Evolutionary conservation across 2,888 invertebrate genomes (phyloP).

Genomic region (Eupithecia insigniata): DNA sequence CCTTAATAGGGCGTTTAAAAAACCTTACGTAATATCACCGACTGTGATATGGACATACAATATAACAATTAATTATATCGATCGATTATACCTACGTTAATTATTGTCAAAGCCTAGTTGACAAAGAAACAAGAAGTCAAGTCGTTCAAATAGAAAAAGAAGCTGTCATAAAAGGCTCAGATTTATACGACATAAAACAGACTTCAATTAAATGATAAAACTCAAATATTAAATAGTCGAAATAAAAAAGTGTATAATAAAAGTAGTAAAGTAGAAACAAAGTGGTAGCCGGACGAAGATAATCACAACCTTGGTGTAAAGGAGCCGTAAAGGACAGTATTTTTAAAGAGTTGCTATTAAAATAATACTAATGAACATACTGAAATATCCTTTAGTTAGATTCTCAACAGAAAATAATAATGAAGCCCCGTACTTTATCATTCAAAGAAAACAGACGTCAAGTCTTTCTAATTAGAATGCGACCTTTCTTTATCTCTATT

Average conservation of each 20-base stretch:
- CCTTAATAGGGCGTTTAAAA: background rate
- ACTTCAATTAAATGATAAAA: background rate
- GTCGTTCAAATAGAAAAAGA: background rate
- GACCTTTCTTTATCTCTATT: background rate
- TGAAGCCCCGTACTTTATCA: background rate
- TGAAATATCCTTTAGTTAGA: background rate
- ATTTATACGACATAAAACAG: background rate
- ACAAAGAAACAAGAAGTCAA: slow-evolving; percentile 38
- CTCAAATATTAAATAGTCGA: slow-evolving; percentile 26
- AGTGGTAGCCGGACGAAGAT: slow-evolving; percentile 56
- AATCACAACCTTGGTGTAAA: slow-evolving; percentile 60
- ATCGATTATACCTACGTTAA: slow-evolving; percentile 44
- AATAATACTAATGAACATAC: background rate
- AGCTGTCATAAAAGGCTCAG: background rate
- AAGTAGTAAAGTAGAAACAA: slow-evolving; percentile 39
- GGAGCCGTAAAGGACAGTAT: slow-evolving; percentile 32
- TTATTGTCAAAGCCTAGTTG: slow-evolving; percentile 69
- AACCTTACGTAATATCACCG: slow-evolving; percentile 16
- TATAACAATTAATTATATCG: slow-evolving; percentile 38
- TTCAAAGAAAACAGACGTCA: background rate
- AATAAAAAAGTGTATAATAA: slow-evolving; percentile 13
- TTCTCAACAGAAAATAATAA: background rate
- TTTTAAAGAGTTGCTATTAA: background rate
- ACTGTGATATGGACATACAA: slow-evolving; percentile 56
- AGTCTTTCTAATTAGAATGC: background rate